A percentile compares a stretch with the other conserved stretches of the same genome.
Conservation (phyloP, 2,888 invertebrate genomes). For the Nephrotoma flavescens region DNA sequence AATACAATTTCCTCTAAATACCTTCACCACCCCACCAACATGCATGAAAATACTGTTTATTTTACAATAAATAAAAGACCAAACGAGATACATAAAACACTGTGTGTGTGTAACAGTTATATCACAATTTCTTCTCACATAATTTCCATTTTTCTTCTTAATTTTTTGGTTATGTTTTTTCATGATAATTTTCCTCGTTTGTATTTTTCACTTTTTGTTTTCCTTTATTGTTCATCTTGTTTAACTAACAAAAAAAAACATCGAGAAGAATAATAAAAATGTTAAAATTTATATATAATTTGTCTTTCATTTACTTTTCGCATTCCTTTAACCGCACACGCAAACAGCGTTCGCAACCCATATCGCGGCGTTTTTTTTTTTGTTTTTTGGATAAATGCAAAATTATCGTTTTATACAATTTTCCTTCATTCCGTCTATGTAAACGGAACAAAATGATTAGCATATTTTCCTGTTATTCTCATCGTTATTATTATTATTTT, state of each 20-base stretch:
- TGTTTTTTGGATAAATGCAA: not conserved
- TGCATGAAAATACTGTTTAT: not conserved
- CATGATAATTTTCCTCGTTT: not conserved
- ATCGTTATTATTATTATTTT: not conserved
- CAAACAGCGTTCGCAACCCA: not conserved
- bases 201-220: not conserved
- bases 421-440: not conserved
- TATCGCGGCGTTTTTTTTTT: not conserved
- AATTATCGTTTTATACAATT: not conserved
- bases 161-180: not conserved
- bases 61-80: not conserved
- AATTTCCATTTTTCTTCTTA: not conserved
- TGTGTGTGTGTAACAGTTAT: not conserved
- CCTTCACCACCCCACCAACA: not conserved
- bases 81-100: not conserved
- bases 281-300: not conserved
- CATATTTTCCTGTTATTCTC: not conserved
- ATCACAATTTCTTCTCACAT: not conserved
- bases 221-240: not conserved
- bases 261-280: not conserved
- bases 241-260: not conserved
- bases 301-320: not conserved
- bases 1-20: not conserved
- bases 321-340: not conserved
- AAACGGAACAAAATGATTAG: not conserved